Base-by-base conservation (phyloP, 2,888 invertebrate genomes). In the Watsonalla cultraria region DNA sequence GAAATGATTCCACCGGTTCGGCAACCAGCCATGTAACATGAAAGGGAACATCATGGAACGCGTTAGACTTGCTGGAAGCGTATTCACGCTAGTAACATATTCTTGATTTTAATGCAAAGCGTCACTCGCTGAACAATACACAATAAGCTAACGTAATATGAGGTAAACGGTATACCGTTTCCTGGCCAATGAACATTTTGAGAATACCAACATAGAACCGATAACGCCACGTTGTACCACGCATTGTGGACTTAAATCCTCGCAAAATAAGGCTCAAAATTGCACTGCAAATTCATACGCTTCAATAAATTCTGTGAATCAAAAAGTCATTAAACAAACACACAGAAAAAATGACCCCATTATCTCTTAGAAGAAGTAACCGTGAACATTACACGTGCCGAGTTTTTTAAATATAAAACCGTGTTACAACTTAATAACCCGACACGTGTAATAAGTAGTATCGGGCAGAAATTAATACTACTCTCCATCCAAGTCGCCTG, bases 161-260 rank as follows among this genome's bases (percentile, higher is more conserved):
- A 84, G 77, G 81, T 84, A 85, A 86, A 84, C 80, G 81, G 82
- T 83, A 80, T 70, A 77, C 70, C 68, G 72, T 67, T 85, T 87
- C 82, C 84, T 84, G 80, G 68, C 65, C 67, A 60, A 55, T 68
- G 59, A 65, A 70, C 78, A 74, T 72, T 74, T 69, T 55, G 56
- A 72, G 82, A 84, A 86, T 84, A 79, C 72, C 77, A 83, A 66
- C 69, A 65, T 67, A 72, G 56, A 74, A 76, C 74, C 68, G 73
- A 76, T 73, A 57, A 56, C 61, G 64, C 14, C 51, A 55, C 61
- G 57, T 68, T 65, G 65, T 56, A 61, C 24, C 24, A 24, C 24
- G 24, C 24, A 24, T 24, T 24, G 24, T 24, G 24, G 4, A 24
- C 24, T 24, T 2, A 24, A 24, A 24, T 24, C 24, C 24, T 24